Evolutionary conservation across 2,888 invertebrate genomes (phyloP), one percentile per base, ranked within the genome.

Genomic region (Coenonympha glycerion): DNA sequence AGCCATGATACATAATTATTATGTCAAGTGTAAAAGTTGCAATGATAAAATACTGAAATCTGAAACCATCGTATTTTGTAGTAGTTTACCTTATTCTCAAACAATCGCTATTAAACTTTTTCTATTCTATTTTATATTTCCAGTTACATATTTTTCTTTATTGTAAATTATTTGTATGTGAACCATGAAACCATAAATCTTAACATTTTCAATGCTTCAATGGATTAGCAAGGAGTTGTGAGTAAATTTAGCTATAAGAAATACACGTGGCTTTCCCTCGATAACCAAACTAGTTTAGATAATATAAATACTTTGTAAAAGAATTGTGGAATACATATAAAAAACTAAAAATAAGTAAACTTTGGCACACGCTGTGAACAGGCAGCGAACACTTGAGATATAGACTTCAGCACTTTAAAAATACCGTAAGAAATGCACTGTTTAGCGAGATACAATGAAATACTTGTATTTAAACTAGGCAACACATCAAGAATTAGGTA

Each of bases 171-270:
- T 39, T 36, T 24, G 19, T 44, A 26, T 33, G 34, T 50, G 44
- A 51, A 51, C 51, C 41, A 30, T 30, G 28, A 45, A 45, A 41
- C 40, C 37, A 47, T 52, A 15, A 49, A 48, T 52, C 45, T 46
- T 49, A 53, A 39, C 41, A 76, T 73, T 76, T n/a, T 76, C 69
- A 75, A 74, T 78, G 85, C 85, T 65, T 77, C 82, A 65, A 71
- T 72, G 79, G 82, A 78, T 66, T 80, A 87, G 86, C 86, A 87
- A 75, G 85, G 85, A 83, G 79, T 85, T 81, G 86, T 87, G 82
- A 87, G 86, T 87, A 85, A 75, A 59, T 51, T 56, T 58, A 53
- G 49, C 40, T 47, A 42, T 55, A 53, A 54, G 33, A 51, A 47
- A 33, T 51, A 41, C 55, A 53, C 52, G 57, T 54, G 46, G 59